A percentile compares a stretch with the other conserved stretches of the same genome.
These are phyloP conservation scores for Bhutanitis thaidina DNA, from an alignment of 2,888 invertebrate species.

Conservation along the genomic window DNA sequence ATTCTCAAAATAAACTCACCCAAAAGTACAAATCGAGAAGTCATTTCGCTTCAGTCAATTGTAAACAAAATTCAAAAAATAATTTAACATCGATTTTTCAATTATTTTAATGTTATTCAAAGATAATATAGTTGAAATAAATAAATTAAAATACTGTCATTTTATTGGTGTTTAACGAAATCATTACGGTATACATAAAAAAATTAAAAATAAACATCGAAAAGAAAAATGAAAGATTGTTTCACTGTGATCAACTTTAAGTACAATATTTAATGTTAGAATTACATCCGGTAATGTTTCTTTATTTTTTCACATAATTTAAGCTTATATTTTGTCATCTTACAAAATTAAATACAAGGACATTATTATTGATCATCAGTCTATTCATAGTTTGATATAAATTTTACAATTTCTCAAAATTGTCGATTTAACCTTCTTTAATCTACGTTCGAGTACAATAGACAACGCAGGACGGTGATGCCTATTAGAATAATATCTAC, in stretches of 20 bases:
- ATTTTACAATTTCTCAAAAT: constrained; percentile 63
- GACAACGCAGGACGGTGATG: constrained; percentile 71
- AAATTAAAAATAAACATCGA: constrained; percentile 51
- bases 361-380: constrained; percentile 78
- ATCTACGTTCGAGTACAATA: constrained; percentile 59
- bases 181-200: constrained; percentile 33
- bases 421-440: constrained; percentile 70
- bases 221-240: constrained; percentile 76
- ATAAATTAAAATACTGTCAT: constrained; percentile 74
- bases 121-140: constrained; percentile 52
- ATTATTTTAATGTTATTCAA: constrained; percentile 57
- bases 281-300: constrained; percentile 49
- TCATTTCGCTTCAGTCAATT: constrained; percentile 70
- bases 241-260: constrained; percentile 64
- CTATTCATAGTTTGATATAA: constrained; percentile 77
- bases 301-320: constrained; percentile 62
- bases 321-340: constrained; percentile 74
- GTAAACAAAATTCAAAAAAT: constrained; percentile 68
- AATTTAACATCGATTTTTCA: constrained; percentile 56
- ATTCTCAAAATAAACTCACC: constrained; percentile 51
- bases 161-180: constrained; percentile 60
- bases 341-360: constrained; percentile 78
- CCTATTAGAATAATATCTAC: constrained; percentile 63
- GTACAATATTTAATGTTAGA: constrained; percentile 63
- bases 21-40: constrained; percentile 59